These are phyloP conservation scores for Squalus acanthias DNA, from an alignment of 2,797 vertebrate genomes.

Conservation along the genomic window DNA sequence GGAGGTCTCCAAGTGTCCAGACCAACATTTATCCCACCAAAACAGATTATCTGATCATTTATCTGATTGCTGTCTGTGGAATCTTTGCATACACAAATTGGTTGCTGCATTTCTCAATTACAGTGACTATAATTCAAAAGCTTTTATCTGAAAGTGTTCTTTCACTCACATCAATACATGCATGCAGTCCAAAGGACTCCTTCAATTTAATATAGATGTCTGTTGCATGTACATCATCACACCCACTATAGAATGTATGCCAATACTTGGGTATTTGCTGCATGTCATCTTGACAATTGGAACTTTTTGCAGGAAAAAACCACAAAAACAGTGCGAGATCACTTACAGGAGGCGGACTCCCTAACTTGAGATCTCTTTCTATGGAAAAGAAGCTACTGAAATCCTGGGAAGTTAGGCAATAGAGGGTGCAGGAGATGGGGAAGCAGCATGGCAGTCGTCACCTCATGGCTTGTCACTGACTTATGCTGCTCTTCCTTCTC, in stretches of 20 bases:
- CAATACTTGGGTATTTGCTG: neutral
- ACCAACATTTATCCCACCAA: neutral
- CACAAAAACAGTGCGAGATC: neutral
- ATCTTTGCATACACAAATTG: neutral
- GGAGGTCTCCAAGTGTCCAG: neutral
- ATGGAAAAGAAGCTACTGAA: neutral
- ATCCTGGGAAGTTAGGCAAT: neutral
- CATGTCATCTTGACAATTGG: neutral
- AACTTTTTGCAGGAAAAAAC: neutral
- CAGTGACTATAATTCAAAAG: neutral
- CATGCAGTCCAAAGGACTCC: neutral
- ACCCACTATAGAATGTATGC: neutral
- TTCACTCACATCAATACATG: neutral
- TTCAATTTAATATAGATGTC: neutral
- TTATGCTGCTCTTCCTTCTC: neutral
- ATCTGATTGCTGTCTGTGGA: neutral
- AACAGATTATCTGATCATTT: neutral
- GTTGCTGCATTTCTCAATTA: neutral
- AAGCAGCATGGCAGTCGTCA: neutral
- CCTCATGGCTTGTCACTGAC: neutral
- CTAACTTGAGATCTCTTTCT: neutral
- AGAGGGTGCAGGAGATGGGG: neutral
- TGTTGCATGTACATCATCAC: neutral
- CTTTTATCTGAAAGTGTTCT: neutral
- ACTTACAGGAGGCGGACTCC: neutral